Percentiles rank a stretch among this genome's conserved stretches.
Conservation (phyloP, 2,113 vertebrate genomes). For the Malurus alboscapulatus region DNA sequence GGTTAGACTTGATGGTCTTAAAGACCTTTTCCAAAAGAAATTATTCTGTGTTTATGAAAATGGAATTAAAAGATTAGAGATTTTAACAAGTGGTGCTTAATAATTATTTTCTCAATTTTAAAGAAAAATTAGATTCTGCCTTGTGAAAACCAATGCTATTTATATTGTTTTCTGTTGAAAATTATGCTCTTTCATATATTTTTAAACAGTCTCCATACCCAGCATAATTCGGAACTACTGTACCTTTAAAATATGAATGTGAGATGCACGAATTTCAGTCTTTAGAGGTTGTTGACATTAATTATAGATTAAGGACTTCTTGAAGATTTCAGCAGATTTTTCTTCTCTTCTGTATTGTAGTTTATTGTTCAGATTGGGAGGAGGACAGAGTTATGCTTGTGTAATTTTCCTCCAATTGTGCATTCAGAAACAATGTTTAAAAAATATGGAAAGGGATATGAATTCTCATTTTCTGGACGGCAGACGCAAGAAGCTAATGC, state of each 20-base stretch:
- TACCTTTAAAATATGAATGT: slow-evolving; percentile 52
- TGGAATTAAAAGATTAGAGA: neutral
- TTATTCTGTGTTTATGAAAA: neutral
- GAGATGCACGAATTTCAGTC: neutral
- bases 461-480: slow-evolving; percentile 17
- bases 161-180: neutral
- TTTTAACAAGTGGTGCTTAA: neutral
- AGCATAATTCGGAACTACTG: neutral
- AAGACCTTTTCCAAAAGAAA: neutral
- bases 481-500: neutral
- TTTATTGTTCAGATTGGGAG: neutral
- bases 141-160: neutral
- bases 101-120: neutral
- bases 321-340: slow-evolving; percentile 11
- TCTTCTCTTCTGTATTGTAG: neutral
- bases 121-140: neutral
- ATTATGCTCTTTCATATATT: neutral
- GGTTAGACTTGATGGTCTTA: neutral
- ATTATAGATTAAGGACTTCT: slow-evolving; percentile 45
- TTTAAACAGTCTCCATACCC: slow-evolving; percentile 1
- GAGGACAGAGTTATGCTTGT: neutral
- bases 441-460: neutral
- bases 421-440: neutral
- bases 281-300: slow-evolving; percentile 7
- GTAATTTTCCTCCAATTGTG: neutral